Evolutionary conservation across 2,797 vertebrate genomes (phyloP).

Genomic region (Oceanodroma leucorhoa): DNA sequence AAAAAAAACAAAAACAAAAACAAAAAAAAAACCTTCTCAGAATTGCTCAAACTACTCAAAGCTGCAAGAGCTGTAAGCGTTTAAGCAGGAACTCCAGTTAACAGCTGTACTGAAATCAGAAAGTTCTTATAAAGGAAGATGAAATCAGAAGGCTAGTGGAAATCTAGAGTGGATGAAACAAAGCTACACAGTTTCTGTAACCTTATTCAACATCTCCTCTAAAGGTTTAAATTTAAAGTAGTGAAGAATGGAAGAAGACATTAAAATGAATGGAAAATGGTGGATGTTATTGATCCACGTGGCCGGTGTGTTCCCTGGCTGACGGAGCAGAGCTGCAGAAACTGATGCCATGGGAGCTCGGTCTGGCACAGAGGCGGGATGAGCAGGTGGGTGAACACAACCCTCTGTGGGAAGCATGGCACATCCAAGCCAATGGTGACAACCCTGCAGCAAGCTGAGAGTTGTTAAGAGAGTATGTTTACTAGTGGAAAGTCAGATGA

Average conservation of each 20-base stretch:
- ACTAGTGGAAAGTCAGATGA: not conserved
- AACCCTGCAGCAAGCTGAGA: rapidly evolving
- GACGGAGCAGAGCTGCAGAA: not conserved
- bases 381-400: not conserved
- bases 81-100: not conserved
- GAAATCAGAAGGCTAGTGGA: not conserved
- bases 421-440: not conserved
- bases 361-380: too few species aligned
- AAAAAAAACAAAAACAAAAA: too few species aligned
- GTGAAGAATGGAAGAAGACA: not conserved
- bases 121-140: not conserved
- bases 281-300: not conserved
- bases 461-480: not conserved
- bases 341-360: not conserved
- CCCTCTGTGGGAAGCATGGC: not conserved
- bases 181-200: not conserved
- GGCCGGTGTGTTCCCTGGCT: not conserved
- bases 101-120: not conserved
- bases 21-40: not conserved
- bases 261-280: not conserved
- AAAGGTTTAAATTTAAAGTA: not conserved
- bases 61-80: not conserved
- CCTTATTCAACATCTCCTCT: not conserved
- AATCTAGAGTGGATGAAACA: not conserved
- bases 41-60: not conserved